Percentiles rank a stretch among this genome's conserved stretches.
phyloP scores from a whole-genome alignment of 2,888 invertebrate genomes.

The Cancer borealis region DNA sequence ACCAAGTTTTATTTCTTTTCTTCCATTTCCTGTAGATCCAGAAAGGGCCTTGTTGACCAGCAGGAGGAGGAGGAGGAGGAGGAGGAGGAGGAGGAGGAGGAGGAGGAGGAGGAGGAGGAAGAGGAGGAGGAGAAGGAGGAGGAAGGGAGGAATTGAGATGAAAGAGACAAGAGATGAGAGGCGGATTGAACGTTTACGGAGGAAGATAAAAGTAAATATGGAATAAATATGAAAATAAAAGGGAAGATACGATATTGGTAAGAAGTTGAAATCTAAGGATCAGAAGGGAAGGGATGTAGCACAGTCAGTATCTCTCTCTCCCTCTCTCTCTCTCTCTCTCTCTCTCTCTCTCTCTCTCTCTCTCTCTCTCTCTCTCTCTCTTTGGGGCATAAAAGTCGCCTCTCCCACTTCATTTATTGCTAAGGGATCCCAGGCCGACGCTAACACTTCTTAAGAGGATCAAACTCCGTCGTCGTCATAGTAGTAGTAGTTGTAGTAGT shows the following conservation, averaged over 20 bases:
- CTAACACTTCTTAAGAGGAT: neutral
- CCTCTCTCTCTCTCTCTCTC: constrained; percentile 53
- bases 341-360: constrained; percentile 57
- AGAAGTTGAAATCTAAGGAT: neutral
- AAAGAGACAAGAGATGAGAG: neutral
- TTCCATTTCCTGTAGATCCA: neutral
- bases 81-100: constrained; percentile 7
- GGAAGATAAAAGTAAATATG: neutral
- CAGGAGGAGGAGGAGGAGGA: neutral
- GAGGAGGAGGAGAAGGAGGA: neutral
- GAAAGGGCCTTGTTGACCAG: neutral
- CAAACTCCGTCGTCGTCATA: neutral
- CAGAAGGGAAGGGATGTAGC: neutral
- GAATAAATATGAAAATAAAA: neutral
- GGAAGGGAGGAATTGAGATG: constrained; percentile 8
- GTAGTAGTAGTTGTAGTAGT: constrained; percentile 6
- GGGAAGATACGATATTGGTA: neutral
- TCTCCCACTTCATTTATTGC: neutral
- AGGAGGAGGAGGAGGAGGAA: neutral
- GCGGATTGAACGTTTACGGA: neutral
- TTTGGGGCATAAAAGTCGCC: neutral
- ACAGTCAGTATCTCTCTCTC: neutral
- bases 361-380: constrained; percentile 52
- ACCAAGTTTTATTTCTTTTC: constrained; percentile 23
- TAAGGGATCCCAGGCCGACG: neutral